Evolutionary conservation across 2,888 invertebrate genomes (phyloP).

Genomic region (Pristionchus entomophagus): DNA sequence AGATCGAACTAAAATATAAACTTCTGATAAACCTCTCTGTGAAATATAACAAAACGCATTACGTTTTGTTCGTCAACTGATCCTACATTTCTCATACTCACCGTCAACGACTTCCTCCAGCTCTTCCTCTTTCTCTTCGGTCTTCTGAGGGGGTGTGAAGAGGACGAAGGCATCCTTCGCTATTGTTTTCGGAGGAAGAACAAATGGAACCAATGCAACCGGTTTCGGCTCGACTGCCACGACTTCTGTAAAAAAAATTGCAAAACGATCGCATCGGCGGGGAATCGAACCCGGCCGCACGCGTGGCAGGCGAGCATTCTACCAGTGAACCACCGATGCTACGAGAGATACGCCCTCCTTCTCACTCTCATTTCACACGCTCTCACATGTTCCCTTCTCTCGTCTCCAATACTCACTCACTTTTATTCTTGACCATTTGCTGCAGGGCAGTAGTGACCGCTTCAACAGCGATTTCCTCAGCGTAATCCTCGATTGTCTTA

Average conservation of each 20-base stretch:
- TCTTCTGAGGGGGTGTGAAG: too few species aligned
- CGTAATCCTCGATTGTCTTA: neutral
- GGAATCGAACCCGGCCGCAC: conserved; percentile 71
- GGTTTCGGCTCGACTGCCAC: too few species aligned
- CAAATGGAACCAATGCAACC: neutral
- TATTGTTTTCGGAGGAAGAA: neutral
- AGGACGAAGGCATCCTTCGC: too few species aligned
- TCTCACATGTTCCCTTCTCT: neutral
- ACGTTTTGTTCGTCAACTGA: too few species aligned
- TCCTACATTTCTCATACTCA: too few species aligned
- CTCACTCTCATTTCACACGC: neutral
- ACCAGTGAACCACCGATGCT: conserved; percentile 71
- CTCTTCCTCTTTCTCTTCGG: too few species aligned
- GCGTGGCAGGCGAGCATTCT: conserved; percentile 74
- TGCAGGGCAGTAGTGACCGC: neutral
- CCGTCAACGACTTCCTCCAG: too few species aligned
- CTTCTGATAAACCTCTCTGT: too few species aligned
- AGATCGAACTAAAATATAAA: too few species aligned
- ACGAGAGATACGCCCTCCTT: too few species aligned
- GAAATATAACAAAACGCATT: too few species aligned
- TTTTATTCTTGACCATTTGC: neutral
- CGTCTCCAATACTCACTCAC: neutral
- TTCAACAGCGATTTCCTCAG: neutral
- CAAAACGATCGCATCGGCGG: conserved; percentile 64
- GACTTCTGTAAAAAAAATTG: too few species aligned